Evolutionary conservation across 2,113 vertebrate species (phyloP), one percentile per base, ranked within the genome.

Genomic region (Vulpes vulpes): DNA sequence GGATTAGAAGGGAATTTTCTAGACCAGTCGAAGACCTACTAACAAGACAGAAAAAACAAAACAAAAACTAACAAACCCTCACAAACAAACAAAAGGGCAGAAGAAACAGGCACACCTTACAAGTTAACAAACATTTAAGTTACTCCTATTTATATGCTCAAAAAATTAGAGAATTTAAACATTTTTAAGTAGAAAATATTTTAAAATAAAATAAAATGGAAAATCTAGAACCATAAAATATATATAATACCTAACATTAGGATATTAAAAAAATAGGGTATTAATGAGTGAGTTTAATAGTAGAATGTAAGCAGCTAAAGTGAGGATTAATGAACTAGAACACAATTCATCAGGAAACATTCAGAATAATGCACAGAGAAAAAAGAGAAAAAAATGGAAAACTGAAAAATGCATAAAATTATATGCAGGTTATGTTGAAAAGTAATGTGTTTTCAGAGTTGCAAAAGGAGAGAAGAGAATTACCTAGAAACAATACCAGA

Each of bases 151-250:
- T 43, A 43, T 60, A 62, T 43, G 22, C 10, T 64, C 20, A 76
- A 78, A 62, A 27, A 49, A 25, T 43, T 43, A 32, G 55, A 69
- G 5, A 60, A 19, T 62, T 60, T 59, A 16, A n/a, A 30, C 51
- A 78, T 43, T 20, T 86, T 43, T 64, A 89, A 8, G 49, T 64
- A 62, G 76, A 35, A 89, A 43, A 32, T 1, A 49, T 51, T 20
- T 94, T 91, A 91, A 83, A 92, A 82, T 76, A n/a, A 55, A 87
- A 11, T 60, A n/a, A 55, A 91, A 11, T 60, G 22, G 71, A 57
- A 94, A 84, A 2, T 73, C 27, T 91, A 60, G 51, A 93, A 49
- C 0, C 19, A 55, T 76, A 51, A 32, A 19, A 16, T n/a, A 51
- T 57, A 43, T 65, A 65, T 17, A 79, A n/a, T 14, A 19, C 32